A percentile compares a stretch with the other conserved stretches of the same genome.
These are phyloP conservation scores for Apteryx mantelli DNA, from an alignment of 2,113 vertebrate species.

Conservation along the genomic window DNA sequence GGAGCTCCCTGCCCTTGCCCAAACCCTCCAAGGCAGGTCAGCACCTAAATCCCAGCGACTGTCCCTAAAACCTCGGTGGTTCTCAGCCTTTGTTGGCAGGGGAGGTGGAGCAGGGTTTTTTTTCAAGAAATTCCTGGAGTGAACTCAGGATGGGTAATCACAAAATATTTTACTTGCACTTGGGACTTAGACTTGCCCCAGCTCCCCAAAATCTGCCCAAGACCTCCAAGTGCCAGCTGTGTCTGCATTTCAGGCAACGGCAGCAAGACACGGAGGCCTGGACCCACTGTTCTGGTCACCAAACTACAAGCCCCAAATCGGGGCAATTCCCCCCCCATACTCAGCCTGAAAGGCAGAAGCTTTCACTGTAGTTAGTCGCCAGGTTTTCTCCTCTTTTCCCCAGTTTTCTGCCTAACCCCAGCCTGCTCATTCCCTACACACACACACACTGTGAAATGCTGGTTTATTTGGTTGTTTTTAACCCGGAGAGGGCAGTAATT, in stretches of 20 bases:
- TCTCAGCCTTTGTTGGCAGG: neutral
- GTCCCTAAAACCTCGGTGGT: neutral
- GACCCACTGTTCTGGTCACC: too few species aligned
- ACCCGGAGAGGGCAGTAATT: neutral
- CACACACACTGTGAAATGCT: too few species aligned
- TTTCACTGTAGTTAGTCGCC: neutral
- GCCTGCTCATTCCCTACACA: neutral
- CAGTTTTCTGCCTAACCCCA: neutral
- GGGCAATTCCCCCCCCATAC: neutral
- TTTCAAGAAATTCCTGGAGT: neutral
- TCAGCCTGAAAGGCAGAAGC: neutral
- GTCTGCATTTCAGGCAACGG: too few species aligned
- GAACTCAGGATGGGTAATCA: neutral
- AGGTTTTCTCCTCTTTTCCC: neutral
- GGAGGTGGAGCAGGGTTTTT: neutral
- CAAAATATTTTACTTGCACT: neutral
- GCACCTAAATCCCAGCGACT: fast-evolving
- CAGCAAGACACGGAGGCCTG: too few species aligned
- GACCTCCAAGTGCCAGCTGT: too few species aligned
- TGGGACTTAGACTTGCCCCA: too few species aligned
- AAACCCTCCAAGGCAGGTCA: neutral
- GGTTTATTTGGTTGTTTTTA: neutral
- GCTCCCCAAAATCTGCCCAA: too few species aligned
- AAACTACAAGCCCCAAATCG: neutral
- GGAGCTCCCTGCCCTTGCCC: neutral